These are phyloP conservation scores for Rotaria macrura DNA, from an alignment of 2,888 invertebrate species.

Conservation along the genomic window DNA sequence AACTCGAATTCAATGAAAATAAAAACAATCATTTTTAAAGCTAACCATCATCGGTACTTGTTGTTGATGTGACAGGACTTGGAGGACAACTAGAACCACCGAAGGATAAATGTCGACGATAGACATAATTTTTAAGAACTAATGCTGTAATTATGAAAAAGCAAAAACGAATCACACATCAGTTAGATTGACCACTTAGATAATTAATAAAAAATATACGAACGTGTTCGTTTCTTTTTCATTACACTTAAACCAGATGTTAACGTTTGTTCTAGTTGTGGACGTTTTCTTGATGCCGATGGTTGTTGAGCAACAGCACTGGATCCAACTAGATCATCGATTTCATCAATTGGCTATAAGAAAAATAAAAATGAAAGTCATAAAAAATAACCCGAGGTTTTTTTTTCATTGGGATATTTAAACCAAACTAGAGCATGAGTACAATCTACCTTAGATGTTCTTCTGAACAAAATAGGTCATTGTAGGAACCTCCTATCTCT, in stretches of 20 bases:
- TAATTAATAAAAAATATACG: no score
- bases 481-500: no score
- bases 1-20: no score
- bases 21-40: no score
- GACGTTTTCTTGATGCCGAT: not conserved
- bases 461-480: no score
- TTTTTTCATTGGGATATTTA: no score
- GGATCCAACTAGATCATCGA: constrained; percentile 30
- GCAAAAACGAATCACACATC: not conserved
- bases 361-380: not conserved
- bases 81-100: not conserved
- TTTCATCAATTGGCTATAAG: constrained; percentile 27
- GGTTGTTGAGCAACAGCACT: not conserved
- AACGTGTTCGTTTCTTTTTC: not conserved
- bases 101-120: not conserved
- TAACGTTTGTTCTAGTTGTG: not conserved
- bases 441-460: no score
- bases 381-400: no score
- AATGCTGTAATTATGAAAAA: not conserved
- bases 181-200: no score
- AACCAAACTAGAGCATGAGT: no score
- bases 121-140: not conserved
- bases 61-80: not conserved
- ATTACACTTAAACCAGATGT: not conserved
- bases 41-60: not conserved